Evolutionary conservation across 2,888 invertebrate species (phyloP), one percentile per base, ranked within the genome.

Genomic region (Villa cingulata): DNA sequence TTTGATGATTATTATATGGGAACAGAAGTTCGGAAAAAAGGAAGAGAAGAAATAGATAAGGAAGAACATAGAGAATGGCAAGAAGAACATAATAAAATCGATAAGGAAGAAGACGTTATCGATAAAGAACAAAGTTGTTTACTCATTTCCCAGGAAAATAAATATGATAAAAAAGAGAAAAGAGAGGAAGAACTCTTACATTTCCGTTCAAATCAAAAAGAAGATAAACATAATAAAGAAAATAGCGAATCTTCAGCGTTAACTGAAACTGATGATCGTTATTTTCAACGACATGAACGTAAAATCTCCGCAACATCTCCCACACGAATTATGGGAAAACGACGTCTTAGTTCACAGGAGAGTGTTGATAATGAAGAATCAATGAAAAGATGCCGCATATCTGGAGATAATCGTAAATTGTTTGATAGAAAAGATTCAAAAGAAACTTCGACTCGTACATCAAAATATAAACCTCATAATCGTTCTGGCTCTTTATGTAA

Each of bases 341-440:
- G 88, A 44, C 75, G 87, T 50, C 76, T 85, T 59, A 86, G 86
- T 53, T 83, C 83, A 2, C 86, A 87, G 62, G 87, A 87, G 49
- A 76, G 75, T 58, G 47, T 49, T 29, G 60, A 59, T 12, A 56
- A 59, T 23, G 56, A 58, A 10, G 69, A 68, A 51, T 77, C 77
- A 15, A 62, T 72, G 3, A 84, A 84, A 58, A 77, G 78, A 53
- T 70, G 73, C 54, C 81, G 78, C 65, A 71, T 74, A 48, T 74
- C 71, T 36, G 61, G 66, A 14, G 73, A 74, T 37, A 70, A 72
- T 51, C 68, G 68, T 52, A 78, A 76, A 59, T 56, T 70, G 42
- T 61, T 68, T 4, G 80, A 81, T 61, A 70, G 84, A 50, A 71
- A 83, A 48, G 83, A 85, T 60, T 83, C 83, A 39, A 84, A 83